Conservation (phyloP, 53 echinoderm and acorn worm species). For the Crossaster papposus region DNA sequence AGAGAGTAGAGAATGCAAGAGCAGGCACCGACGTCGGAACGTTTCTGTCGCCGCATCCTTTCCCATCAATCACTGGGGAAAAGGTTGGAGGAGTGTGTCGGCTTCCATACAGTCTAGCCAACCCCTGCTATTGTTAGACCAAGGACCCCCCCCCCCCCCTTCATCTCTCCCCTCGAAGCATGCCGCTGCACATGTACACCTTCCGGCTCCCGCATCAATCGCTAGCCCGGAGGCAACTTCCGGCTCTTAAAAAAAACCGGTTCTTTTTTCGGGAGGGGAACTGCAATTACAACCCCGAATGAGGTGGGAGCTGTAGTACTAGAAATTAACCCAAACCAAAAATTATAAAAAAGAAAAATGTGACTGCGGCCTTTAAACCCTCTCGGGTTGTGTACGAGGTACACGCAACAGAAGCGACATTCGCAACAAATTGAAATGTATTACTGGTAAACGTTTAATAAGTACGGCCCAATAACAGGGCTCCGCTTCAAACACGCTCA, state of each 20-base stretch:
- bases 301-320: constrained; percentile 36
- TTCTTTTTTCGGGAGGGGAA: constrained; percentile 5
- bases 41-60: constrained; percentile 46
- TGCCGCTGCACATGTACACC: constrained; percentile 37
- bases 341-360: not conserved
- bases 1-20: constrained; percentile 36
- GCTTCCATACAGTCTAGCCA: constrained; percentile 20
- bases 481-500: not conserved
- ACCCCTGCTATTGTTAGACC: constrained; percentile 44
- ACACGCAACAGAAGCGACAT: constrained; percentile 5
- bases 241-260: constrained; percentile 58
- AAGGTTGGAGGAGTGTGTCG: not conserved
- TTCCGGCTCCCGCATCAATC: constrained; percentile 2
- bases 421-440: constrained; percentile 46
- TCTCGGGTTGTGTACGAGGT: not conserved
- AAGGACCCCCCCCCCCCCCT: not conserved
- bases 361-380: too few species aligned
- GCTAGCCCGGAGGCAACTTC: constrained; percentile 46
- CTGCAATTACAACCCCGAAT: constrained; percentile 63
- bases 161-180: not conserved
- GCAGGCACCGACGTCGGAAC: constrained; percentile 44
- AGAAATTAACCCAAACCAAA: constrained; percentile 32
- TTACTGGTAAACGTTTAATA: constrained; percentile 52
- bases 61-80: constrained; percentile 38
- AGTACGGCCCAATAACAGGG: constrained; percentile 30